A percentile compares a stretch with the other conserved stretches of the same genome.
phyloP scores from a whole-genome alignment of 2,888 invertebrate species.

The Leptopilina myrica region DNA sequence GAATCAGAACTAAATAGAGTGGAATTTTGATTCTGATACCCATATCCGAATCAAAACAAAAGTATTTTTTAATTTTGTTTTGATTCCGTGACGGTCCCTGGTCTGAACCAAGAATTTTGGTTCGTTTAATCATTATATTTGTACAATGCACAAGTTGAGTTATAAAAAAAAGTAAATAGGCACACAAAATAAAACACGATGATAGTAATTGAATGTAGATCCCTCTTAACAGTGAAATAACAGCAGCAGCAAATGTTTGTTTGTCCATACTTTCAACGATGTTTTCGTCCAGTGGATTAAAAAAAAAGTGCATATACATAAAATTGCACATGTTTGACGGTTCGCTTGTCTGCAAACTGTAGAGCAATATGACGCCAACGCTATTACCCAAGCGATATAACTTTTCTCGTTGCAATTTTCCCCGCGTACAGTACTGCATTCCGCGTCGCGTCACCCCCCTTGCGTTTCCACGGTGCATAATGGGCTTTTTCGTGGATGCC shows the following conservation, averaged over 20 bases:
- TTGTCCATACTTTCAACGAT: neutral
- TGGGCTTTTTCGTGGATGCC: slow-evolving; percentile 58
- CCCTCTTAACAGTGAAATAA: neutral
- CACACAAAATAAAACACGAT: too few relatives aligned
- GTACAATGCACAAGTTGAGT: too few relatives aligned
- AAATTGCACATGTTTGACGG: slow-evolving; percentile 32
- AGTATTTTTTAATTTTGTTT: too few relatives aligned
- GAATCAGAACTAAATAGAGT: too few relatives aligned
- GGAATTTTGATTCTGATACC: too few relatives aligned
- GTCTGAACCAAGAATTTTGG: too few relatives aligned
- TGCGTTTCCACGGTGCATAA: slow-evolving; percentile 51
- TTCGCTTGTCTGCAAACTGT: slow-evolving; percentile 38
- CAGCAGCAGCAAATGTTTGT: neutral
- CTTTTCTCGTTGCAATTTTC: slow-evolving; percentile 62
- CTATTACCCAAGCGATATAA: slow-evolving; percentile 59
- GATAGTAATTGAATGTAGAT: too few relatives aligned
- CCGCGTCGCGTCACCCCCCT: slow-evolving; percentile 42
- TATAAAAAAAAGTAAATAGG: too few relatives aligned
- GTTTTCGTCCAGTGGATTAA: slow-evolving; percentile 26
- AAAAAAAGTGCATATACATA: slow-evolving; percentile 38
- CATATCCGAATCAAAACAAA: too few relatives aligned
- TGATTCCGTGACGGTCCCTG: too few relatives aligned
- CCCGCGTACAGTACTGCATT: slow-evolving; percentile 58
- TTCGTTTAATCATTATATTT: too few relatives aligned
- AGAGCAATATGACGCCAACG: slow-evolving; percentile 45